Conservation (phyloP, 2,888 invertebrate genomes). For the Idaea straminata region DNA sequence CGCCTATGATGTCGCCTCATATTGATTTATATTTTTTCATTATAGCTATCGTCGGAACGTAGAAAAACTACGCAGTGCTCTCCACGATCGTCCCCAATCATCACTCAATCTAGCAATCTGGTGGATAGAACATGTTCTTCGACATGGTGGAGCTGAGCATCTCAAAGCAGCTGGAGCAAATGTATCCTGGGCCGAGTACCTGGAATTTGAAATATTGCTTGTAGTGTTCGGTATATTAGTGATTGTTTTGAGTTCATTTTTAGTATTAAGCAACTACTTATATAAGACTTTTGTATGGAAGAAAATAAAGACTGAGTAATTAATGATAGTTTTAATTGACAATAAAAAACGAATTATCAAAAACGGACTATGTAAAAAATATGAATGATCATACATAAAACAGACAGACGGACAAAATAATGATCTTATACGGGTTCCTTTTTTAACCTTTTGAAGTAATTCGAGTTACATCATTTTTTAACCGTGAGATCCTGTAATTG, state of each 20-base stretch:
- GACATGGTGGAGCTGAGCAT: constrained; percentile 32
- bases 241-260: neutral
- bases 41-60: neutral
- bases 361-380: too few species aligned
- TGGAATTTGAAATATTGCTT: constrained; percentile 15
- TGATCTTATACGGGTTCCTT: too few species aligned
- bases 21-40: neutral
- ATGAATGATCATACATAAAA: too few species aligned
- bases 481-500: too few species aligned
- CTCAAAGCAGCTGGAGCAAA: constrained; percentile 25
- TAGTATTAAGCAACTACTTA: neutral
- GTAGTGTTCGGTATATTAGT: neutral
- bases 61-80: neutral
- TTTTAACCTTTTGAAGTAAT: too few species aligned
- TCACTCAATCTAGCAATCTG: neutral
- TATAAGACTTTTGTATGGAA: neutral
- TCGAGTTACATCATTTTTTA: too few species aligned
- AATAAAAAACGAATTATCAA: too few species aligned
- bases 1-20: too few species aligned
- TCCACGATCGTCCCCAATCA: neutral
- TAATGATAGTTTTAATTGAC: neutral
- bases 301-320: neutral
- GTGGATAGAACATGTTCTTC: neutral
- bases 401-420: too few species aligned
- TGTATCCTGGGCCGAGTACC: constrained; percentile 21